A percentile compares a stretch with the other conserved stretches of the same genome.
Evolutionary conservation across 30 jellyfish, hydroid and myxozoan genomes (phyloP).

Genomic region (Aurelia coerulea): DNA sequence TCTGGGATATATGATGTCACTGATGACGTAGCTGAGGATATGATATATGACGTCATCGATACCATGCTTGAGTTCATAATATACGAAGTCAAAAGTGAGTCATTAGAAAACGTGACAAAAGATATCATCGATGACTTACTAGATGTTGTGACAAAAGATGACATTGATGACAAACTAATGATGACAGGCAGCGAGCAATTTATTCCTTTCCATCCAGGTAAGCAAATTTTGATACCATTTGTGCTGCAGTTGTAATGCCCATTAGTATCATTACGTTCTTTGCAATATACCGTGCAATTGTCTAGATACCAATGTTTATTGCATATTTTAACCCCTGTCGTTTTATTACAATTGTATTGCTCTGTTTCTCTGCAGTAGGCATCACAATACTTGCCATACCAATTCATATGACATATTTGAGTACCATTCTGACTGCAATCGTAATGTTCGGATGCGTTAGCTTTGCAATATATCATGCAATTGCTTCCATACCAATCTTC

Average conservation of each 20-base stretch:
- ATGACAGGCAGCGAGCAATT: conserved; percentile 7
- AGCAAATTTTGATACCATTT: conserved; percentile 30
- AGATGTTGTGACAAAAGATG: too few relatives aligned
- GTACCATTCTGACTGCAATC: conserved; percentile 15
- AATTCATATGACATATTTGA: not conserved
- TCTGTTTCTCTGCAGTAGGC: not conserved
- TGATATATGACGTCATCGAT: too few relatives aligned
- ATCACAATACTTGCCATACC: not conserved
- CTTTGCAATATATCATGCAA: conserved; percentile 33
- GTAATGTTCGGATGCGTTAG: not conserved
- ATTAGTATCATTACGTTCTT: not conserved
- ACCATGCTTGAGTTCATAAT: too few relatives aligned
- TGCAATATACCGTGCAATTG: conserved; percentile 31
- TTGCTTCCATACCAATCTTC: conserved; percentile 25
- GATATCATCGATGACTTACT: too few relatives aligned
- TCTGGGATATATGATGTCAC: too few relatives aligned
- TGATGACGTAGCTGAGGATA: too few relatives aligned
- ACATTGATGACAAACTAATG: too few relatives aligned
- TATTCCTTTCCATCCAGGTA: conserved; percentile 20
- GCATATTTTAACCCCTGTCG: conserved; percentile 21
- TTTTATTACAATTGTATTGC: not conserved
- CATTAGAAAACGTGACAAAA: too few relatives aligned
- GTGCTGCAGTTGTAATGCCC: conserved; percentile 21
- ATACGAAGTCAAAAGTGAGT: too few relatives aligned
- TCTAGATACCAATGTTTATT: conserved; percentile 46